A percentile compares a stretch with the other conserved stretches of the same genome.
Conservation (phyloP, 1,140 invertebrate genomes). For the Solenopsis fugax region DNA sequence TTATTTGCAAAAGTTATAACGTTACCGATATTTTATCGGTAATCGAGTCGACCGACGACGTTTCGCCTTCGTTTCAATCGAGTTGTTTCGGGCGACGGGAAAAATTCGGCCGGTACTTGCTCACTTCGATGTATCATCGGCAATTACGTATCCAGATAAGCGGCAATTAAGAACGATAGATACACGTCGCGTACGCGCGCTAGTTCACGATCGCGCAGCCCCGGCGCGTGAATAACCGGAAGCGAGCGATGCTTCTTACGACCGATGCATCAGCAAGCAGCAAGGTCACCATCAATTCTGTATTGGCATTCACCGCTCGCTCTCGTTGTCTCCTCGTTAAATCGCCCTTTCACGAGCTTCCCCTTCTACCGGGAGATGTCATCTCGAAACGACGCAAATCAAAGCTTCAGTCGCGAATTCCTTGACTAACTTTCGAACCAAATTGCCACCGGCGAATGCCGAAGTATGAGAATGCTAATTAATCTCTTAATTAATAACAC, state of each 20-base stretch:
- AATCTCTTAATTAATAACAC: not conserved
- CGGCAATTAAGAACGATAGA: conserved; percentile 77
- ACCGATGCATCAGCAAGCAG: conserved; percentile 67
- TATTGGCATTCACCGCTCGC: conserved; percentile 7
- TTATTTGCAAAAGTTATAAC: not conserved
- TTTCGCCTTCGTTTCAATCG: conserved; percentile 1
- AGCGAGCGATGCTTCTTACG: conserved; percentile 77
- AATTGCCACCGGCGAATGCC: not conserved
- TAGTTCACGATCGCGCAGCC: conserved; percentile 56
- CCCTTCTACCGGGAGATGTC: not conserved
- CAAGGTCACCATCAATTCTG: conserved; percentile 71
- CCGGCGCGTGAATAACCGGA: conserved; percentile 73
- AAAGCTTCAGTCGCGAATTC: not conserved
- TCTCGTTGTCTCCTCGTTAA: not conserved
- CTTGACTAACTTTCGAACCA: not conserved
- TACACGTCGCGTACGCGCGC: not conserved
- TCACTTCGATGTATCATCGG: not conserved
- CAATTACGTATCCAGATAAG: conserved; percentile 73
- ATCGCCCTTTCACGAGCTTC: not conserved
- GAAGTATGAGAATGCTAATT: not conserved
- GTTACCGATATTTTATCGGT: not conserved
- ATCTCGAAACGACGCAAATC: not conserved
- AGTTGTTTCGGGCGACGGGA: not conserved
- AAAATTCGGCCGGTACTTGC: not conserved
- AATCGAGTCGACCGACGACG: not conserved